A percentile compares a stretch with the other conserved stretches of the same genome.
These are phyloP conservation scores for Dione juno DNA, from an alignment of 2,888 invertebrate genomes.

Conservation along the genomic window DNA sequence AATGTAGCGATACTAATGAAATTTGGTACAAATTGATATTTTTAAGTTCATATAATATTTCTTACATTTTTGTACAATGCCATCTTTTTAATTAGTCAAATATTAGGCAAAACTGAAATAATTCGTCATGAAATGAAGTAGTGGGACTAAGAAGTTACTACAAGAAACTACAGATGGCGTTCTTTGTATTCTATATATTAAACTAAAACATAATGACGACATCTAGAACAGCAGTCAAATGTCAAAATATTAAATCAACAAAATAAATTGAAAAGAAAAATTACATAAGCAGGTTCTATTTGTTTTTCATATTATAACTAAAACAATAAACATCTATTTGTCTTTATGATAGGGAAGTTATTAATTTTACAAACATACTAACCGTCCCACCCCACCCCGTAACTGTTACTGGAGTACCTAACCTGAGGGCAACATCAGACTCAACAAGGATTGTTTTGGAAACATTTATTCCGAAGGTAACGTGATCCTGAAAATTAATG, in stretches of 20 bases:
- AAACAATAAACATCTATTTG: neutral
- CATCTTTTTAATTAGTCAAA: neutral
- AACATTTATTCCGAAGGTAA: slow-evolving; percentile 53
- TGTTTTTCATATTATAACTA: neutral
- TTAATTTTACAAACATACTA: slow-evolving; percentile 16
- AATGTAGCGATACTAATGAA: too few relatives aligned
- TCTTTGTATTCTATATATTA: neutral
- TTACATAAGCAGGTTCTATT: too few relatives aligned
- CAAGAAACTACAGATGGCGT: slow-evolving; percentile 43
- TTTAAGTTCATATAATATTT: too few relatives aligned
- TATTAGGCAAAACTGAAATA: neutral
- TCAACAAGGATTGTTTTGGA: slow-evolving; percentile 59
- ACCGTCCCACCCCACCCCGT: slow-evolving; percentile 66
- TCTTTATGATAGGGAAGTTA: too few relatives aligned
- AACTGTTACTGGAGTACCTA: slow-evolving; percentile 52
- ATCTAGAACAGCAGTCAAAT: neutral
- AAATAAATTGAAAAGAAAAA: too few relatives aligned
- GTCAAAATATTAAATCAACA: too few relatives aligned
- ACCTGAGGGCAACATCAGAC: slow-evolving; percentile 53
- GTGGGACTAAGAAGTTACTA: neutral
- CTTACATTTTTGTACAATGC: neutral
- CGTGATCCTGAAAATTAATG: slow-evolving; percentile 51
- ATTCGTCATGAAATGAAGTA: neutral
- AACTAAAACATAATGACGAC: neutral
- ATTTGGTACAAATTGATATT: too few relatives aligned